A percentile compares a stretch with the other conserved stretches of the same genome.
Conservation (phyloP, 2,888 invertebrate species). For the Venustoraphidia nigricollis region DNA sequence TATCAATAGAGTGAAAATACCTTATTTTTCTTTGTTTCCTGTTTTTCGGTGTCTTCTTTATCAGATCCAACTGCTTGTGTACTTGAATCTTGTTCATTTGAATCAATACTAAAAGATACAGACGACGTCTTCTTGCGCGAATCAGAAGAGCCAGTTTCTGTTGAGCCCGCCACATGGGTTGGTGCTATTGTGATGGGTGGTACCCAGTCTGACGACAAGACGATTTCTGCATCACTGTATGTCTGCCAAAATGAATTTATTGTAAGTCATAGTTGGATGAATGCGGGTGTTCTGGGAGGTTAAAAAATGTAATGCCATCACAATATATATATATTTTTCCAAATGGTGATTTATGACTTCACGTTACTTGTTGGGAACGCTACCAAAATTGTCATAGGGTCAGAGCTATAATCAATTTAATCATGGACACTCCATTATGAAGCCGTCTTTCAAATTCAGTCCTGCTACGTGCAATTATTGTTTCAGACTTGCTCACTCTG, state of each 20-base stretch:
- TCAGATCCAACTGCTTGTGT: constrained; percentile 24
- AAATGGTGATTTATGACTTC: no score
- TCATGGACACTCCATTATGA: no score
- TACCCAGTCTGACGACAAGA: constrained; percentile 74
- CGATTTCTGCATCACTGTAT: constrained; percentile 79
- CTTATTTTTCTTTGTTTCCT: constrained; percentile 59
- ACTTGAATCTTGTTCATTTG: constrained; percentile 31
- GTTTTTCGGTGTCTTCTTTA: constrained; percentile 40
- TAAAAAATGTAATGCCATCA: no score
- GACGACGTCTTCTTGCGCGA: constrained; percentile 53
- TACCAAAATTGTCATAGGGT: no score
- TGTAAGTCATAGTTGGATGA: no score
- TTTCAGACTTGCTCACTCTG: no score
- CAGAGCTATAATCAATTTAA: no score
- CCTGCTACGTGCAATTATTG: no score
- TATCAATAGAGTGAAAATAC: constrained; percentile 23
- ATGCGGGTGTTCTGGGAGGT: no score
- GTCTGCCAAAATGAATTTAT: constrained; percentile 27
- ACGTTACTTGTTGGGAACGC: no score
- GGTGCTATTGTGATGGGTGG: constrained; percentile 71
- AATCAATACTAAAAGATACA: constrained; percentile 56
- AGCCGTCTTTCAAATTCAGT: no score
- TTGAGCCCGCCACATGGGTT: constrained; percentile 30
- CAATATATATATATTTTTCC: no score
- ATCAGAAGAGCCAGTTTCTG: constrained; percentile 23